Base-by-base conservation (phyloP, 2,113 vertebrate genomes). In the Chitala chitala region DNA sequence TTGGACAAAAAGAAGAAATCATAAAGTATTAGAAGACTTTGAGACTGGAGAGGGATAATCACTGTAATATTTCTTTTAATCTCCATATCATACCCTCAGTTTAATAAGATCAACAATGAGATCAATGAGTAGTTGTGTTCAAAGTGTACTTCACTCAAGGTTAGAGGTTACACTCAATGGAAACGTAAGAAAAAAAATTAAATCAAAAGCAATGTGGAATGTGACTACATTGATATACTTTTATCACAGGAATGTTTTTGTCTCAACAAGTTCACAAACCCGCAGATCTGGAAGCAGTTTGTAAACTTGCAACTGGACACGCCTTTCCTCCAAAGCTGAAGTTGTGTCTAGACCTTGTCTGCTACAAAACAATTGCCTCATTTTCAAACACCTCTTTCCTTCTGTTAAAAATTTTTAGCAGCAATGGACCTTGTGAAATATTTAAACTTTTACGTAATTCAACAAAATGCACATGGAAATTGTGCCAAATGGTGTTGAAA, bases 1-100 rank as follows among this genome's bases (percentile, higher is more conserved):
- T 6, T 44, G 22, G 7, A 22, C 22, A 73, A 22, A 59, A 29
- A 46, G 4, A 24, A 31, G 10, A 33, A 61, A 22, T 12, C n/a
- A n/a, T n/a, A n/a, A n/a, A n/a, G n/a, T 36, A 42, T 61, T 58
- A 36, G 7, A 61, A 58, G 58, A 51, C 46, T 42, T 40, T 64
- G 29, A 50, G 36, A 36, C 72, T 33, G 51, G 44, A 20, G 29
- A 36, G 58, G 29, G n/a, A 40, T 20, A 38, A 51, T 51, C 20
- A 64, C 29, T 17, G 42, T 63, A 73, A 51, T 64, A 64, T 64
- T 40, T 24, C 15, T 50, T 51, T 64, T 50, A 40, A 73, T 63
- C 44, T 73, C 9, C n/a, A 61, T 22, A 31, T 46, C 71, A 55
- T 17, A 58, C n/a, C n/a, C n/a, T 56, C 70, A 58, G 13, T 38